Conservation (phyloP, 1,140 invertebrate genomes). For the Protaetia brevitarsis region DNA sequence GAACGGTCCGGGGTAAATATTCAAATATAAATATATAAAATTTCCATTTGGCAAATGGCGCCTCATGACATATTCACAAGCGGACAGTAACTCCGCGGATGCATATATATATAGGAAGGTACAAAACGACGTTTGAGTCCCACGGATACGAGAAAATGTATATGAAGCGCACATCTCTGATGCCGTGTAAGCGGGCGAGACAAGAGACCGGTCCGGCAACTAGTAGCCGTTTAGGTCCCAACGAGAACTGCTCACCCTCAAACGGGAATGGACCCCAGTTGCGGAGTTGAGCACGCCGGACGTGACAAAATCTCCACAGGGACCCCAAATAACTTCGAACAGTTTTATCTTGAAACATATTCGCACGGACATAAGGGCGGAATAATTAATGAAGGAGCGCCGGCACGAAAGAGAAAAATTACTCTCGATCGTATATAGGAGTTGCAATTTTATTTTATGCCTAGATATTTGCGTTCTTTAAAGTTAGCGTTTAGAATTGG, state of each 20-base stretch:
- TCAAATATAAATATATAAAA: conserved; percentile 48
- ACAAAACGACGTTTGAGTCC: conserved; percentile 1
- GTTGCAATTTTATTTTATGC: too few species aligned
- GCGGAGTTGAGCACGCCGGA: conserved; percentile 42
- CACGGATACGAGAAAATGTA: too few species aligned
- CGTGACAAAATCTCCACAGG: conserved; percentile 50
- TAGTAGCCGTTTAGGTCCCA: conserved; percentile 11
- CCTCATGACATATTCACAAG: conserved; percentile 46
- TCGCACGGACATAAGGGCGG: not conserved
- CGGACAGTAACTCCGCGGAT: conserved; percentile 41
- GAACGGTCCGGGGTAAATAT: conserved; percentile 28
- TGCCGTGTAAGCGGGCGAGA: too few species aligned
- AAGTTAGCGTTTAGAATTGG: too few species aligned
- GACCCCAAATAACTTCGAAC: conserved; percentile 30
- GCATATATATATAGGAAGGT: conserved; percentile 31
- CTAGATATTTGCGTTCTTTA: too few species aligned
- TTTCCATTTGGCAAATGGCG: conserved; percentile 48
- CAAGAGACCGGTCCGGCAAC: not conserved
- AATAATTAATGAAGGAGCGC: conserved; percentile 20
- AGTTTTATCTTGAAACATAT: conserved; percentile 19
- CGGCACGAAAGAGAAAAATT: not conserved
- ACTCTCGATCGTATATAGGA: too few species aligned
- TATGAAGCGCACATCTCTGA: too few species aligned
- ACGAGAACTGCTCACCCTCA: conserved; percentile 11
- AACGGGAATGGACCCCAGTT: conserved; percentile 38